Evolutionary conservation across 2,888 invertebrate genomes (phyloP), one percentile per base, ranked within the genome.

Genomic region (Temnothorax unifasciatus): DNA sequence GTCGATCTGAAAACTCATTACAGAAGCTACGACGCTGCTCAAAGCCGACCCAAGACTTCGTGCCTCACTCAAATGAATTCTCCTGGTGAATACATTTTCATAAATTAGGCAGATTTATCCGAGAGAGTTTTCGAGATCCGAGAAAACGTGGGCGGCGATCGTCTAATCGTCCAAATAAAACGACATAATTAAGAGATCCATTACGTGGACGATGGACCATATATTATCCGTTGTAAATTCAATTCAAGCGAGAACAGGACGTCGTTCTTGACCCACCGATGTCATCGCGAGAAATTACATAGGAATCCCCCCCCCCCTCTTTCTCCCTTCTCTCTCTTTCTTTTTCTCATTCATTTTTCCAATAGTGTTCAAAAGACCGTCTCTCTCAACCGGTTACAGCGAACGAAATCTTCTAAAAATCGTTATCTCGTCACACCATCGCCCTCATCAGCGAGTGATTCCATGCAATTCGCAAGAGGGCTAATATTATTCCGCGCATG

Each of bases 141-240:
- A 85, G 90, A 90, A 89, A 90, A 89, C 88, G 89, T 66, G 68
- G 83, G 50, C 82, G 54, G 18, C 21, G 74, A 66, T 83, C 89
- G 76, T 77, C 88, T 90, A 91, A 91, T 90, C 90, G 88, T 73
- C 81, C 64, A 77, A 86, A 89, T 89, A 86, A 92, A 91, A 92
- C 91, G 89, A 86, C 86, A 73, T 92, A 92, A 93, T 93, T 92
- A 91, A 92, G 90, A 90, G 90, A 92, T 88, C 89, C 91, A 92
- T 92, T 93, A 91, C 87, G 84, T 81, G 75, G 81, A 74, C 79
- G 82, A 76, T 76, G 82, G 59, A 63, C 34, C 57, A 79, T 68
- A 68, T 61, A 85, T 87, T 86, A 87, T 86, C 84, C 82, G 84
- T 88, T 87, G 87, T 87, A 88, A 87, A 90, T 90, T 86, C 82